phyloP scores from a whole-genome alignment of 2,797 vertebrate genomes.

The Eremophila alpestris region DNA sequence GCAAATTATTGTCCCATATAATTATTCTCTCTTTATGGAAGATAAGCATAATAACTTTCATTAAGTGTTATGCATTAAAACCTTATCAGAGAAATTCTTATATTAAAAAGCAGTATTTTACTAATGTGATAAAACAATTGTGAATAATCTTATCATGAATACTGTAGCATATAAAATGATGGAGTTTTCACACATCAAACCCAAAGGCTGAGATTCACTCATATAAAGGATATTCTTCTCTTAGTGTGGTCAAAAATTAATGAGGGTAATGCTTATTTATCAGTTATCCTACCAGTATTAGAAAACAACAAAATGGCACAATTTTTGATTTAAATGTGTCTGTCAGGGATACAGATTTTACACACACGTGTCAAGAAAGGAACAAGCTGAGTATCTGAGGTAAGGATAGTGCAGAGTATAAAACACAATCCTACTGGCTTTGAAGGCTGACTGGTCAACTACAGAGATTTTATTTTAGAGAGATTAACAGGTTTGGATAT shows the following conservation, averaged over 20 bases:
- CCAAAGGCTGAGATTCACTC: not conserved
- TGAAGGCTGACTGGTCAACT: not conserved
- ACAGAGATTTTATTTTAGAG: not conserved
- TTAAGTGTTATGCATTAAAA: not conserved
- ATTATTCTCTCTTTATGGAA: not conserved
- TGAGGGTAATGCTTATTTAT: not conserved
- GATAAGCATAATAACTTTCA: not conserved
- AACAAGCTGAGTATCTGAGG: not conserved
- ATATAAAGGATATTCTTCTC: not conserved
- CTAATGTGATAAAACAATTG: not conserved
- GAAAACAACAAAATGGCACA: not conserved
- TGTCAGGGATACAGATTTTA: not conserved
- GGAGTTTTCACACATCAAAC: not conserved
- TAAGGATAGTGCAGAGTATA: not conserved
- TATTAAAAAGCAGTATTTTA: constrained; percentile 6
- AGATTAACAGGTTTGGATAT: not conserved
- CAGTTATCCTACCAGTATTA: not conserved
- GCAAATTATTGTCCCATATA: not conserved
- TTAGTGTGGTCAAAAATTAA: not conserved
- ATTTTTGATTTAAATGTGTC: not conserved
- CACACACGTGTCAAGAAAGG: not conserved
- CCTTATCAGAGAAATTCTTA: not conserved
- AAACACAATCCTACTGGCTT: not conserved
- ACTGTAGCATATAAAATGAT: not conserved
- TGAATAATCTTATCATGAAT: not conserved